A percentile compares a stretch with the other conserved stretches of the same genome.
These are phyloP conservation scores for Remorina albescens DNA, from an alignment of 2,797 vertebrate genomes.

Conservation along the genomic window DNA sequence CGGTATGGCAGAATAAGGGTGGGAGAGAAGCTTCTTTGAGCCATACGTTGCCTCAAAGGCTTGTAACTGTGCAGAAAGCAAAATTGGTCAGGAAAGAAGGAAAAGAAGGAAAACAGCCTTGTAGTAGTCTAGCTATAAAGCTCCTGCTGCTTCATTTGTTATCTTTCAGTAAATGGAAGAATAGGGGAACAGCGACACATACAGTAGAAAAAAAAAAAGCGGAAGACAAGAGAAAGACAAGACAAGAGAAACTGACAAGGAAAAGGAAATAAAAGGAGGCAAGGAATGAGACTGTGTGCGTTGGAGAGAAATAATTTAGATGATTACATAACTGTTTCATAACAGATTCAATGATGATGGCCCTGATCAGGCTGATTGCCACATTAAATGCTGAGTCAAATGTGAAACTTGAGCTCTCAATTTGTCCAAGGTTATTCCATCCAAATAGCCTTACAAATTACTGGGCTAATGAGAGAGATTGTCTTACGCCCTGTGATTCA, in stretches of 20 bases:
- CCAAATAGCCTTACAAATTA: slow-evolving; percentile 30
- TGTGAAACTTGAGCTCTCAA: slow-evolving; percentile 48
- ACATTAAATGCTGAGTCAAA: slow-evolving; percentile 49
- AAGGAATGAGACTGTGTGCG: slow-evolving; percentile 7
- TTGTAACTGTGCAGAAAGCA: slow-evolving; percentile 8
- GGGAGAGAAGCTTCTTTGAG: neutral
- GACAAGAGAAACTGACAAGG: slow-evolving; percentile 8
- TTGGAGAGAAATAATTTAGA: slow-evolving; percentile 46
- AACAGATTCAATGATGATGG: slow-evolving; percentile 45
- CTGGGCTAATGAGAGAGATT: slow-evolving; percentile 13
- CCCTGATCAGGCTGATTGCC: slow-evolving; percentile 59
- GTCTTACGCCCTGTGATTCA: slow-evolving; percentile 11
- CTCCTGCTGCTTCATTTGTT: neutral
- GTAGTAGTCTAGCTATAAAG: neutral
- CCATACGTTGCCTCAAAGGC: neutral
- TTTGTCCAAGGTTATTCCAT: slow-evolving; percentile 17
- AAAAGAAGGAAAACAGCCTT: neutral
- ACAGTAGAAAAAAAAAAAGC: neutral
- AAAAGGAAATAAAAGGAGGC: slow-evolving; percentile 7
- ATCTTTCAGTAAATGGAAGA: slow-evolving; percentile 8
- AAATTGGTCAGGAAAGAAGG: slow-evolving; percentile 6
- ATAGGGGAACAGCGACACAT: neutral
- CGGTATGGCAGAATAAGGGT: neutral
- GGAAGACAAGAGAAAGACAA: too few species aligned
- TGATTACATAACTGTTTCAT: slow-evolving; percentile 68